phyloP scores from a whole-genome alignment of 1,140 invertebrate genomes.

The Brachionus plicatilis region DNA sequence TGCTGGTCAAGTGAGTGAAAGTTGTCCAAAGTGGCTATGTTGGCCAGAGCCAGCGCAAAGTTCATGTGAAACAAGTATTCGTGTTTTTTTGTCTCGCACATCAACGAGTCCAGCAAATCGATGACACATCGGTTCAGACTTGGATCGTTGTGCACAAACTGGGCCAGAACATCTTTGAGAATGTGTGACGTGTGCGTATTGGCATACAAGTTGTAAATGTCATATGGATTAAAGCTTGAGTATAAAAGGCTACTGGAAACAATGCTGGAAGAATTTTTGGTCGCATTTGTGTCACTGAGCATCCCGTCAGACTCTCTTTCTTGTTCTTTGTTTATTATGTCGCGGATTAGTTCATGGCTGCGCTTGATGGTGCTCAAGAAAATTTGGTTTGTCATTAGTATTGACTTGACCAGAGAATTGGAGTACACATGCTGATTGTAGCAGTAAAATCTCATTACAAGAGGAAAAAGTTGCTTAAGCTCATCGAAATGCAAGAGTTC shows the following conservation, averaged over 20 bases:
- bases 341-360: not conserved
- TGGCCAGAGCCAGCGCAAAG: constrained; percentile 20
- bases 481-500: constrained; percentile 16
- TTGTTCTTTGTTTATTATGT: not conserved
- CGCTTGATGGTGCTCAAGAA: constrained; percentile 3
- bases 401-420: not conserved
- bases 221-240: not conserved
- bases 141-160: constrained; percentile 34
- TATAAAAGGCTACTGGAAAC: not conserved
- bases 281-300: not conserved
- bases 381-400: constrained; percentile 7
- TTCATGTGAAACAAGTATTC: constrained; percentile 39
- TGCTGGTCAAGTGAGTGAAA: constrained; percentile 8
- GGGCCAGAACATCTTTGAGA: not conserved
- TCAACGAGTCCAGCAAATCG: constrained; percentile 8
- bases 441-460: constrained; percentile 28
- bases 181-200: constrained; percentile 31
- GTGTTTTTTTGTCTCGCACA: constrained; percentile 29
- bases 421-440: constrained; percentile 36
- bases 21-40: constrained; percentile 35
- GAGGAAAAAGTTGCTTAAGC: not conserved
- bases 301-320: not conserved
- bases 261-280: constrained; percentile 7
- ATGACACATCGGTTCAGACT: constrained; percentile 33
- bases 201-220: constrained; percentile 21